These are phyloP conservation scores for Rhamphomyia laevipes DNA, from an alignment of 2,888 invertebrate species.

Conservation along the genomic window DNA sequence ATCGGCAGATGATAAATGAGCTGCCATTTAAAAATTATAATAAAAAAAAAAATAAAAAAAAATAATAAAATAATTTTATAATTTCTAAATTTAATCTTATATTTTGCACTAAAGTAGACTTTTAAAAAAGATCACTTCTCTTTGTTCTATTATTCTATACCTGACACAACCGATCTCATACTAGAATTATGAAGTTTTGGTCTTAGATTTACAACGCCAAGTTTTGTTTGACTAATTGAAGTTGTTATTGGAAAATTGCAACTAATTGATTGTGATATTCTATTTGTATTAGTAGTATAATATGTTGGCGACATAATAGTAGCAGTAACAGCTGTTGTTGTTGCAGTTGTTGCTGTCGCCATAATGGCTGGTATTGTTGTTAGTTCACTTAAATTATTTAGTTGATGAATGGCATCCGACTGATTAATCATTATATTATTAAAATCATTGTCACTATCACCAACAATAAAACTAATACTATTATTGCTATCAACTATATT, in stretches of 20 bases:
- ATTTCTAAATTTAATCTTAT: too few species aligned
- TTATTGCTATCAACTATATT: too few species aligned
- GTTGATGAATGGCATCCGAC: conserved; percentile 13
- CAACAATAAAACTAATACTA: background rate
- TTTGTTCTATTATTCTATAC: conserved; percentile 16
- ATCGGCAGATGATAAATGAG: conserved; percentile 9
- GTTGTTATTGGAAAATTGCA: conserved; percentile 5
- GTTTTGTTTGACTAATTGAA: conserved; percentile 12
- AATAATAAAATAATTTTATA: too few species aligned
- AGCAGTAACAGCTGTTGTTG: conserved; percentile 2
- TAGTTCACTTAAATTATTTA: conserved; percentile 4
- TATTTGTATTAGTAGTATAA: conserved; percentile 3
- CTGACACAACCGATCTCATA: conserved; percentile 35
- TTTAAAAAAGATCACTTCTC: too few species aligned
- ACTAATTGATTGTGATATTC: conserved; percentile 9
- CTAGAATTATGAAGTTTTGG: conserved; percentile 28
- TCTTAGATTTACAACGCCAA: conserved; percentile 23
- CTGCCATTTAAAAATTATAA: conserved; percentile 1
- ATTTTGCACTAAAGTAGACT: too few species aligned
- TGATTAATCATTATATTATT: background rate
- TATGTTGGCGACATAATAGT: background rate
- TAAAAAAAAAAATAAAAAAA: background rate
- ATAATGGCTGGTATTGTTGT: conserved; percentile 3
- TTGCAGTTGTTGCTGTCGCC: conserved; percentile 5
- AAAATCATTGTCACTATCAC: background rate